phyloP scores from a whole-genome alignment of 2,888 invertebrate genomes.

The Spilosoma lubricipeda region DNA sequence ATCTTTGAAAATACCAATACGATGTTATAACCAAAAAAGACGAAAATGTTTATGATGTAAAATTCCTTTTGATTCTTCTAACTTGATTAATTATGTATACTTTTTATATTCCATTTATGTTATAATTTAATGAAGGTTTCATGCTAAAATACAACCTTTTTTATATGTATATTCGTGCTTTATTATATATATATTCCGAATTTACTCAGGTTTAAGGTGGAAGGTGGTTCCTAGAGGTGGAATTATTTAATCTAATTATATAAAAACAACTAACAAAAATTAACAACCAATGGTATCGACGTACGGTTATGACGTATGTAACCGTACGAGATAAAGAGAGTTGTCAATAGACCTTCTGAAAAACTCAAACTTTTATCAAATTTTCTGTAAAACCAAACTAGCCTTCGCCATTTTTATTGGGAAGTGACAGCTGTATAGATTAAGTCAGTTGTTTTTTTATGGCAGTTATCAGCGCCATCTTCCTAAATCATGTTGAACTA shows the following conservation, averaged over 20 bases:
- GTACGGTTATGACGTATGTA: no score
- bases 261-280: not conserved
- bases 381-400: no score
- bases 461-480: no score
- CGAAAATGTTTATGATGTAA: not conserved
- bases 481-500: no score
- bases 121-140: not conserved
- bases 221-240: no score
- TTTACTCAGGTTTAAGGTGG: not conserved
- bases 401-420: no score
- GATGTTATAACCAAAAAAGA: no score
- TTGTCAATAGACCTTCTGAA: not conserved
- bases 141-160: not conserved
- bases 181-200: not conserved
- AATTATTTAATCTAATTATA: not conserved
- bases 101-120: not conserved
- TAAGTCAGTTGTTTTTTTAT: no score
- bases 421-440: no score
- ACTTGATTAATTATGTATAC: not conserved
- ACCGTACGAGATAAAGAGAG: not conserved
- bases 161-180: not conserved
- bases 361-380: no score
- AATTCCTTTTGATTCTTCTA: not conserved
- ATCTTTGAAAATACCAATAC: not conserved
- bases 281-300: not conserved